Evolutionary conservation across 1,140 invertebrate genomes (phyloP), one percentile per base, ranked within the genome.

Genomic region (Heliconius melpomene): DNA sequence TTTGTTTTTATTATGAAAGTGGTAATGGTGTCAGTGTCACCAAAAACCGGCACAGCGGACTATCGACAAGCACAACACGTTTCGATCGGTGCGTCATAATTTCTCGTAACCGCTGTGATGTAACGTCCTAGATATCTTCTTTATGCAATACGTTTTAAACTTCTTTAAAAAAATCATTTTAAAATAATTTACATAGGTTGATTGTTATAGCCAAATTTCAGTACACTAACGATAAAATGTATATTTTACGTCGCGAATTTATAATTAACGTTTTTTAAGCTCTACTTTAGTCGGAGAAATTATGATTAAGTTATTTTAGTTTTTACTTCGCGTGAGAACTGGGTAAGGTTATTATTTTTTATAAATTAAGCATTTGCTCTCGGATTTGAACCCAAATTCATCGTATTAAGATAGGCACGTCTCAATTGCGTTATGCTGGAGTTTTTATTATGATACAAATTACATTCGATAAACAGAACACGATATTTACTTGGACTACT

Each of bases 1-100:
- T 32, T 88, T 91, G 90, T 91, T 91, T 88, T 81, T 89, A 78
- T 92, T 88, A 84, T 90, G 84, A 90, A 93, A 90, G 87, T 87
- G 77, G 79, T 85, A 92, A 91, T 91, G 87, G 87, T 87, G 92
- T 93, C 93, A 94, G 78, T 93, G 93, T 90, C 91, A 85, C 71
- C 83, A 81, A 85, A 89, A 91, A 90, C 85, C 85, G 85, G 91
- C 85, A 87, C 87, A 84, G 77, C 75, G 76, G 78, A 77, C 73
- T 57, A 88, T 93, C 87, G 79, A 86, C 80, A 93, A 82, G 79
- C 90, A 78, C 74, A 70, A 75, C 86, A 84, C 89, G 90, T 89
- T 82, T 81, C 83, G 75, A 80, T 54, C 82, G 80, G 88, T 92
- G 90, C 90, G 90, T 93, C 90, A 93, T 88, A 83, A 84, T 84